Conservation (phyloP, 2,797 vertebrate species). For the Coregonus suidteri region DNA sequence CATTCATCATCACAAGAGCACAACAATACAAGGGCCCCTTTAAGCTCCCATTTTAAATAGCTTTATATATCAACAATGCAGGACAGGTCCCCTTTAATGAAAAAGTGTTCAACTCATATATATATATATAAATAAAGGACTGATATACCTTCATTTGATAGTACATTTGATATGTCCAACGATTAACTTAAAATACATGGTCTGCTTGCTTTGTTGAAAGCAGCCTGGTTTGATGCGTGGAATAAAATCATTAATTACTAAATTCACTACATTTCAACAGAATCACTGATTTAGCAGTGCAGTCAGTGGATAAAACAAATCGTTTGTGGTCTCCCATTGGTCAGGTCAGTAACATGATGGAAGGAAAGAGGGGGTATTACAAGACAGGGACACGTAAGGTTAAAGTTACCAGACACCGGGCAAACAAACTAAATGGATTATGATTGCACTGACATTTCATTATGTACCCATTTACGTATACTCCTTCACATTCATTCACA, state of each 20-base stretch:
- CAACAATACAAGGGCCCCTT: constrained; percentile 47
- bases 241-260: constrained; percentile 8
- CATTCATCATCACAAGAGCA: constrained; percentile 49
- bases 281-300: constrained; percentile 14
- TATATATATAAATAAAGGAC: constrained; percentile 11
- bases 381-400: constrained; percentile 21
- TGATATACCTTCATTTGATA: constrained; percentile 30
- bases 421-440: background rate
- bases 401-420: constrained; percentile 1
- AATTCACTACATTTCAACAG: constrained; percentile 2
- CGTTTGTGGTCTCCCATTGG: constrained; percentile 25
- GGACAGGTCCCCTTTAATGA: constrained; percentile 29
- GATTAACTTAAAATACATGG: constrained; percentile 22
- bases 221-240: constrained; percentile 14
- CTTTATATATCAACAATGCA: constrained; percentile 47
- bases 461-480: background rate
- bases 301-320: constrained; percentile 4
- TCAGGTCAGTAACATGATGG: constrained; percentile 48
- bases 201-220: constrained; percentile 35
- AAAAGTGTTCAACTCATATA: constrained; percentile 59
- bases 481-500: background rate
- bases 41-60: constrained; percentile 52
- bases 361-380: constrained; percentile 21
- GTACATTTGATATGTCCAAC: constrained; percentile 21
- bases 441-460: background rate